Conservation (phyloP, 2,888 invertebrate species). For the Ichneumon xanthorius region DNA sequence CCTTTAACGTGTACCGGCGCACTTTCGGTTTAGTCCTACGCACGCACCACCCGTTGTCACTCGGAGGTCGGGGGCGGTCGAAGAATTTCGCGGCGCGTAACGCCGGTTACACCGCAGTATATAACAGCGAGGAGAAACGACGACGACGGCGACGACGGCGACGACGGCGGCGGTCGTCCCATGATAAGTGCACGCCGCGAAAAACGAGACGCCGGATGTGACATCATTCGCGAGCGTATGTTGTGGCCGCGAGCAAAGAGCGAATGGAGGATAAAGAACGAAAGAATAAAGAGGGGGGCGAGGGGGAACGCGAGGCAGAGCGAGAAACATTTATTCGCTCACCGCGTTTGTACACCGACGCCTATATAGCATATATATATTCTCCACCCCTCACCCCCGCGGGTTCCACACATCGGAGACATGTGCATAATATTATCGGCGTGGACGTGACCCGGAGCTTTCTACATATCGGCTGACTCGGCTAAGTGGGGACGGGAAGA, state of each 20-base stretch:
- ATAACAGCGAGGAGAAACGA: conserved; percentile 36
- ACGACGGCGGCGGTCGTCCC: conserved; percentile 58
- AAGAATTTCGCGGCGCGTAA: conserved; percentile 21
- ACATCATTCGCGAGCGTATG: conserved; percentile 74
- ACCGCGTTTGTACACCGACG: conserved; percentile 39
- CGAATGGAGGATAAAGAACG: conserved; percentile 45
- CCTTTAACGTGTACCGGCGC: neutral
- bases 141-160: conserved; percentile 31
- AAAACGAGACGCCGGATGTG: conserved; percentile 82
- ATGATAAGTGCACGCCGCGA: conserved; percentile 76
- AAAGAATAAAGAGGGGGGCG: conserved; percentile 39
- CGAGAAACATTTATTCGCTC: conserved; percentile 51
- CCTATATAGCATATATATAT: conserved; percentile 3
- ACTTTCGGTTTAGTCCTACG: neutral
- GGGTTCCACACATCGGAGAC: conserved; percentile 45
- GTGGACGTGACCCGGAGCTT: conserved; percentile 38
- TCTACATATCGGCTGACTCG: neutral
- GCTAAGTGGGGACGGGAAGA: neutral
- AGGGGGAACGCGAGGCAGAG: neutral
- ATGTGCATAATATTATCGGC: conserved; percentile 54
- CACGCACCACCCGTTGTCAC: conserved; percentile 40
- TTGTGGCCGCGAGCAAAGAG: conserved; percentile 56
- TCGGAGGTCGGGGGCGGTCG: conserved; percentile 26
- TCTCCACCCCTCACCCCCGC: neutral
- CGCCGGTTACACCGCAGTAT: neutral